A percentile compares a stretch with the other conserved stretches of the same genome.
These are phyloP conservation scores for Drosophila willistoni DNA, from an alignment of 1,140 invertebrate species.

Conservation along the genomic window DNA sequence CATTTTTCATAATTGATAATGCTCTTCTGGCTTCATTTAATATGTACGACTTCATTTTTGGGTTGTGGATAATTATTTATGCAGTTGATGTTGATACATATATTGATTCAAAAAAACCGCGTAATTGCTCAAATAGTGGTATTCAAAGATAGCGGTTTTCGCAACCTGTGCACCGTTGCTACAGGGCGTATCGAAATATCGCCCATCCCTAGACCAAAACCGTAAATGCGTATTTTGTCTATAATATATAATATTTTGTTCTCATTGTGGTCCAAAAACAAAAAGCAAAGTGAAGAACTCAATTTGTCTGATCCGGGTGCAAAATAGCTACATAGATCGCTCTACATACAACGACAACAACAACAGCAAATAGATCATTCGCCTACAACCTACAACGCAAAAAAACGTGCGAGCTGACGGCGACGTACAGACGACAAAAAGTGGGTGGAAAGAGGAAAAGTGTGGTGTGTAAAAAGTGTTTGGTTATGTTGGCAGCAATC, in stretches of 20 bases:
- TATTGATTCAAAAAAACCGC: background rate
- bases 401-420: slow-evolving; percentile 13
- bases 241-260: slow-evolving; percentile 7
- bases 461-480: slow-evolving; percentile 60
- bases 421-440: slow-evolving; percentile 15
- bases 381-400: background rate
- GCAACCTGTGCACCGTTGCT: background rate
- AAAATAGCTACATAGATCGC: background rate
- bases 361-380: background rate
- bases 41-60: background rate
- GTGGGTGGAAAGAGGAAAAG: slow-evolving; percentile 25
- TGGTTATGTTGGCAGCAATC: slow-evolving; percentile 60
- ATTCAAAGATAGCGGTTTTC: background rate
- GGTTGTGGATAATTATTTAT: background rate
- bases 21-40: background rate
- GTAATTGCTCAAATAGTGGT: background rate
- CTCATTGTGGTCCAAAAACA: background rate
- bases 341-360: background rate
- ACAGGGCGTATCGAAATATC: background rate
- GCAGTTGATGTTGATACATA: no score
- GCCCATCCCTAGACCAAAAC: slow-evolving; percentile 13
- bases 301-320: background rate
- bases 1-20: background rate
- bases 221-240: slow-evolving; percentile 25
- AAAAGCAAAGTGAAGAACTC: background rate